Evolutionary conservation across 2,888 invertebrate genomes (phyloP).

Genomic region (Idaea aversata): DNA sequence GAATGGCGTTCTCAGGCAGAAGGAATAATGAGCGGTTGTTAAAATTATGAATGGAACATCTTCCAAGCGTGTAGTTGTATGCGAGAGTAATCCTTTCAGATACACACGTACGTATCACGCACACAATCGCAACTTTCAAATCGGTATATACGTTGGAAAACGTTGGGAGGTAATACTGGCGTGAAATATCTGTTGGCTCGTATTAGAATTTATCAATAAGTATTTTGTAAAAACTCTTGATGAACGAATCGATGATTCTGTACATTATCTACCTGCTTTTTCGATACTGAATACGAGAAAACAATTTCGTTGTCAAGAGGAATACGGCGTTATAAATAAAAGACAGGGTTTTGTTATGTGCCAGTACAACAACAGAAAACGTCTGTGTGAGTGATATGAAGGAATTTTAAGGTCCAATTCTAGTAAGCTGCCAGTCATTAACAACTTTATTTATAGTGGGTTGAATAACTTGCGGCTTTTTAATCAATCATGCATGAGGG

Average conservation of each 20-base stretch:
- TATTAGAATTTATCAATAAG: background rate
- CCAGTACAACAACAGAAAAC: constrained; percentile 24
- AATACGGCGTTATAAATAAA: constrained; percentile 17
- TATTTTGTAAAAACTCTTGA: background rate
- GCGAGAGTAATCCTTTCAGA: constrained; percentile 34
- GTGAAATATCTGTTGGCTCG: background rate
- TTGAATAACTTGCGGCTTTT: constrained; percentile 74
- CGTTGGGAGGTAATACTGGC: background rate
- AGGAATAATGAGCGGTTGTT: constrained; percentile 73
- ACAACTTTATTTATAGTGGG: constrained; percentile 72
- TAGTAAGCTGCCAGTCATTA: constrained; percentile 59
- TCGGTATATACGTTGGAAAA: constrained; percentile 2
- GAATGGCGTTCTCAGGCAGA: constrained; percentile 53
- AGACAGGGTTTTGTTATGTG: constrained; percentile 20
- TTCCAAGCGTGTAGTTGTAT: constrained; percentile 46
- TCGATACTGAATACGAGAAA: background rate
- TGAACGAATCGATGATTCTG: background rate
- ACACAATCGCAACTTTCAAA: constrained; percentile 8
- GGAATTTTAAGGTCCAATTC: constrained; percentile 72
- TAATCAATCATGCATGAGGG: constrained; percentile 73
- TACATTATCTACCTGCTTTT: background rate
- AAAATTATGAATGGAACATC: constrained; percentile 76
- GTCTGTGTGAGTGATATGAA: constrained; percentile 50
- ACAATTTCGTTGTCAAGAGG: background rate
- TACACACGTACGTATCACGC: constrained; percentile 31